Percentiles rank a stretch among this genome's conserved stretches.
Evolutionary conservation across 2,113 vertebrate genomes (phyloP).

Genomic region (Gallinago undulata): DNA sequence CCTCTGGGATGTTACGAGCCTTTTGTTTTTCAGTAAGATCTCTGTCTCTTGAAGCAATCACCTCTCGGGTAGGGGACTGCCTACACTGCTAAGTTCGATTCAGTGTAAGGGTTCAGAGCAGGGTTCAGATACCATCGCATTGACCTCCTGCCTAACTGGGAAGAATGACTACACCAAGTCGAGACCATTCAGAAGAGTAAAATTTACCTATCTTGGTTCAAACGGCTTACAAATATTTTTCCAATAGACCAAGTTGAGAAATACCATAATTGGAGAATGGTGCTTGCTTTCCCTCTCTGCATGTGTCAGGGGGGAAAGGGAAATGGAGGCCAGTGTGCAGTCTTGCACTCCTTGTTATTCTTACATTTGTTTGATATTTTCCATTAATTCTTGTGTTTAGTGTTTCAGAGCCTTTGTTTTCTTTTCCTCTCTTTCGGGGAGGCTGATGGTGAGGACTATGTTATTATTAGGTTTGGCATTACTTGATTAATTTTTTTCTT

Average conservation of each 20-base stretch:
- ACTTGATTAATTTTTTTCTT: constrained; percentile 48
- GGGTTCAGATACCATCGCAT: not conserved
- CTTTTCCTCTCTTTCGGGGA: constrained; percentile 45
- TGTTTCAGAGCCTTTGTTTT: constrained; percentile 49
- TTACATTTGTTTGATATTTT: constrained; percentile 47
- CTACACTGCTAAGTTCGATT: not conserved
- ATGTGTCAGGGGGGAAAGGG: not conserved
- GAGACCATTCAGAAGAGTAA: not conserved
- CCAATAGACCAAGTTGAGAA: not conserved
- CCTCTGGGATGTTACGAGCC: rapidly evolving
- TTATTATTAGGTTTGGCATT: constrained; percentile 59
- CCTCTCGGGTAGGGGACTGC: not conserved
- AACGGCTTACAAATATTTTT: not conserved
- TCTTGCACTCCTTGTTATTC: constrained; percentile 32
- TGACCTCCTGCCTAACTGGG: not conserved
- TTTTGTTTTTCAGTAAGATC: not conserved
- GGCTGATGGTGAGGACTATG: not conserved
- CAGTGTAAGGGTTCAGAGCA: not conserved
- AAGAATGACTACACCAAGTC: not conserved
- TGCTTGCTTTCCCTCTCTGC: not conserved
- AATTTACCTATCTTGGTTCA: not conserved
- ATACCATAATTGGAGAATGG: not conserved
- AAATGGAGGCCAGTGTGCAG: not conserved
- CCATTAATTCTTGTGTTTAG: constrained; percentile 51
- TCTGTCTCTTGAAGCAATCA: not conserved